A percentile compares a stretch with the other conserved stretches of the same genome.
These are phyloP conservation scores for Mionectes macconnelli DNA, from an alignment of 2,113 vertebrate species.

Conservation along the genomic window DNA sequence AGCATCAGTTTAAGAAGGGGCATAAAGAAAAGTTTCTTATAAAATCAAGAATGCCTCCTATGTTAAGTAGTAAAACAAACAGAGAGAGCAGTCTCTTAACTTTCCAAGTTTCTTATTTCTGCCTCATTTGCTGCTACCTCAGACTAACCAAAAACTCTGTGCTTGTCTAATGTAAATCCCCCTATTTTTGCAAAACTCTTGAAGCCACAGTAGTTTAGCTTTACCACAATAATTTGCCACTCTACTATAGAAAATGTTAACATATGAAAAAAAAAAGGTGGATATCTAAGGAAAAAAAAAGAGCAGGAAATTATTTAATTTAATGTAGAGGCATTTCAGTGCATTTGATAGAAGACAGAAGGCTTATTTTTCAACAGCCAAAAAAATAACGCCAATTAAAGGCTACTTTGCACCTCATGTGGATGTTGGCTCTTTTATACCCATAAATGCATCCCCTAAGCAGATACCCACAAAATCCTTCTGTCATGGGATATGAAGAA, in stretches of 20 bases:
- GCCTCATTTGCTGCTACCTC: conserved; percentile 54
- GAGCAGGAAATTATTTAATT: conserved; percentile 10
- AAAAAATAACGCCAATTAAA: neutral
- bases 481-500: neutral
- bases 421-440: neutral
- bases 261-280: neutral
- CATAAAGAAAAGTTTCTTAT: neutral
- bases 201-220: conserved; percentile 37
- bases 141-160: conserved; percentile 33
- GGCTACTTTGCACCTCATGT: neutral
- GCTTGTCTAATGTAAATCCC: conserved; percentile 26
- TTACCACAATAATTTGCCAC: conserved; percentile 14
- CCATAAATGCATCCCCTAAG: neutral
- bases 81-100: neutral
- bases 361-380: neutral
- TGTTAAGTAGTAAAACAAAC: neutral
- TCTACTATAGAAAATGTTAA: neutral
- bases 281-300: neutral
- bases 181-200: conserved; percentile 28
- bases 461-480: neutral
- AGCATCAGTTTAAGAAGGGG: neutral
- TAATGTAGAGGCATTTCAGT: neutral
- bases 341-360: neutral
- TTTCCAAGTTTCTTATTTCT: conserved; percentile 35
- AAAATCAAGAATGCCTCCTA: neutral